Evolutionary conservation across 2,113 vertebrate genomes (phyloP).

Genomic region (Chaenocephalus aceratus): DNA sequence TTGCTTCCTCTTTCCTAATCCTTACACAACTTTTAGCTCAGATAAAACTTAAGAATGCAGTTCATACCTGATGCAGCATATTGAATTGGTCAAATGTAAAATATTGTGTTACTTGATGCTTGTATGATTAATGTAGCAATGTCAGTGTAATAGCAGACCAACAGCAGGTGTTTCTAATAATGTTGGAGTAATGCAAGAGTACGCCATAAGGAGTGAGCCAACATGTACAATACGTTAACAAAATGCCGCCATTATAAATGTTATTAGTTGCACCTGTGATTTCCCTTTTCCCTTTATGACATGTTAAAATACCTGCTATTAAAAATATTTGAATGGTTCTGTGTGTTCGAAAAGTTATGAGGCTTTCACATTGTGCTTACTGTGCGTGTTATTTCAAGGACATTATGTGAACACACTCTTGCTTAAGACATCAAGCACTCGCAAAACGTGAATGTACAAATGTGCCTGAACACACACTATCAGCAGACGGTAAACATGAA

Average conservation of each 20-base stretch:
- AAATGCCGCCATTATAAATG: neutral
- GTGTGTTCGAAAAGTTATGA: neutral
- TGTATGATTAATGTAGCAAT: neutral
- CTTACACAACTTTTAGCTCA: neutral
- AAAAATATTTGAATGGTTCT: neutral
- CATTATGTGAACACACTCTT: neutral
- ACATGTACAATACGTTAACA: neutral
- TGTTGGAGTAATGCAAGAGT: neutral
- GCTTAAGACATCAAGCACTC: neutral
- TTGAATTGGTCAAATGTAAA: neutral
- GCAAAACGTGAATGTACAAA: neutral
- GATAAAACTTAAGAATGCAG: neutral
- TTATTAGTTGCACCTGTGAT: neutral
- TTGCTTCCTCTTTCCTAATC: neutral
- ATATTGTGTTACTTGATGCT: neutral
- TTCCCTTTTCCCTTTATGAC: neutral
- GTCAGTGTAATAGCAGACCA: neutral
- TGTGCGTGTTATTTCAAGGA: neutral
- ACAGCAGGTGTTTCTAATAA: neutral
- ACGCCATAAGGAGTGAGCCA: neutral
- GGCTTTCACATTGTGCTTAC: neutral
- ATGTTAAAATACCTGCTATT: too few relatives aligned
- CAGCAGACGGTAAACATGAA: constrained; percentile 39
- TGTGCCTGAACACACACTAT: neutral
- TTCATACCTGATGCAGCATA: neutral